phyloP scores from a whole-genome alignment of 2,797 vertebrate species.

The Monodelphis domestica region DNA sequence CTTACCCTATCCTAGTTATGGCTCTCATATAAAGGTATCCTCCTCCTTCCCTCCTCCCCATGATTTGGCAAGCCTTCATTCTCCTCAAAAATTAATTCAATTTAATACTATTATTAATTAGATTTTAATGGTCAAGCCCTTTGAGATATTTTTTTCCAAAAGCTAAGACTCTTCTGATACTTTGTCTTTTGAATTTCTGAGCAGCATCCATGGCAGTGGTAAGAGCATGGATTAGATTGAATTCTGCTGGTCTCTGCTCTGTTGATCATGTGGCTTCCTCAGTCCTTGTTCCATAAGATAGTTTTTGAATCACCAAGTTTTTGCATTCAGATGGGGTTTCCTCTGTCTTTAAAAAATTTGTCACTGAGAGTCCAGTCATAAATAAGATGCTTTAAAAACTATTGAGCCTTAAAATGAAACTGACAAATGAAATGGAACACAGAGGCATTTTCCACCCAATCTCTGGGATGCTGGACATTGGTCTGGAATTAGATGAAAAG shows the following conservation, averaged over 20 bases:
- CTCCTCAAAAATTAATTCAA: neutral
- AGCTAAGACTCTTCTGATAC: neutral
- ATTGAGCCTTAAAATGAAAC: conserved; percentile 5
- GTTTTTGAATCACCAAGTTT: conserved; percentile 18
- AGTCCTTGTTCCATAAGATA: neutral
- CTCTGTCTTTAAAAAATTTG: neutral
- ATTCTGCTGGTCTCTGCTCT: neutral
- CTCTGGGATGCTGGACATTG: neutral
- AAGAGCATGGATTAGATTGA: neutral
- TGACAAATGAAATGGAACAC: conserved; percentile 5
- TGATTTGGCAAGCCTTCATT: neutral
- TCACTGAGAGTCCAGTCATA: conserved; percentile 5
- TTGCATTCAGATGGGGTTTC: conserved; percentile 37
- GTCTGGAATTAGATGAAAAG: neutral
- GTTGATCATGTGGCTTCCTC: conserved; percentile 35
- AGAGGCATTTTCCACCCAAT: neutral
- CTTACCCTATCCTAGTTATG: neutral
- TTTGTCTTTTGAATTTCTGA: conserved; percentile 9
- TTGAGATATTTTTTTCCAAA: conserved; percentile 18
- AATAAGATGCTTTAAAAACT: conserved; percentile 2
- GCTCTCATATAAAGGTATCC: neutral
- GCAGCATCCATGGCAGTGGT: neutral
- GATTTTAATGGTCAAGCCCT: neutral
- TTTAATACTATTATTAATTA: neutral
- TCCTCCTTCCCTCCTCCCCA: no score